Evolutionary conservation across 2,888 invertebrate species (phyloP), one percentile per base, ranked within the genome.

Genomic region (Slavum lentiscoides): DNA sequence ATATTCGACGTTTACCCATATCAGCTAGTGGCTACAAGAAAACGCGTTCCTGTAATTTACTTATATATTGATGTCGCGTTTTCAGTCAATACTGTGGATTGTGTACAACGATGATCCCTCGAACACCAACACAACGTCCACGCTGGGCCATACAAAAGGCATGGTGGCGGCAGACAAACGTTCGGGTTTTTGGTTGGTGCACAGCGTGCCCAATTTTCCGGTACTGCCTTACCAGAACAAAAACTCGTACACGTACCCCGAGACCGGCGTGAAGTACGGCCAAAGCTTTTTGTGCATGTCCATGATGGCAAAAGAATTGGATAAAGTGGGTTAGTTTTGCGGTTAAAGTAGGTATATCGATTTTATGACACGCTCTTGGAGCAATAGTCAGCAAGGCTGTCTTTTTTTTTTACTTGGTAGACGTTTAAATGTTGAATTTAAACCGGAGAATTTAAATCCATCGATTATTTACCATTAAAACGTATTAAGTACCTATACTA

Each of bases 81-180:
- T 83, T 81, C 83, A 81, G 80, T 83, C 84, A 21, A 83, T 83
- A 21, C 84, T 86, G 67, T 89, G 90, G 86, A 85, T 94, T 30
- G 88, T 95, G 80, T 97, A 97, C 88, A 98, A 97, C 86, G 97
- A 97, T 86, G 92, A 96, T 86, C 91, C 92, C 0, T 95, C 96
- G 6, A 88, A 91, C 75, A 88, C 88, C 1, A 88, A 89, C 30
- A 85, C 88, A 19, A 87, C 89, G 74, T 86, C 88, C 0, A 88
- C 87, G 17, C 90, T 90, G 83, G 97, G 96, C 0, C 97, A 98
- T 85, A 92, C 95, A 0, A 97, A 98, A 88, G 97, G 97, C n/a
- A 91, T 93, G 0, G 88, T 96, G 11, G 87, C 94, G 73, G 91
- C 91, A 0, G 91, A 94, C 85, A 89, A 90, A 74, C 87, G 88